Evolutionary conservation across 1,140 invertebrate genomes (phyloP).

Genomic region (Wasmannia auropunctata): DNA sequence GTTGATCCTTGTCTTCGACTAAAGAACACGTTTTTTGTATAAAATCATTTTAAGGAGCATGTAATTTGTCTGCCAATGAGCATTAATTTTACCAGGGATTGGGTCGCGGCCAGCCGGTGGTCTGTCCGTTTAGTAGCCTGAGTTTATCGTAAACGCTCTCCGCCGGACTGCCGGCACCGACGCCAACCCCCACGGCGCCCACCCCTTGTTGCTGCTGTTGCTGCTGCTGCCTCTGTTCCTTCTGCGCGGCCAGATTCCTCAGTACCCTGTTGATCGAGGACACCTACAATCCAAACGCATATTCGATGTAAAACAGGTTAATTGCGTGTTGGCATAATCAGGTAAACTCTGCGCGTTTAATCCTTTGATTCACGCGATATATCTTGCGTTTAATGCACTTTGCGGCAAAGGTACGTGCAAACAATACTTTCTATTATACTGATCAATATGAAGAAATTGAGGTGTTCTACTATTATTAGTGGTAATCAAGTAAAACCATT

Average conservation of each 20-base stretch:
- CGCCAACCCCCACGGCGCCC: constrained; percentile 81
- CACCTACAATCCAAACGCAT: constrained; percentile 88
- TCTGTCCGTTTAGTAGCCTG: constrained; percentile 92
- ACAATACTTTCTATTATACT: not conserved
- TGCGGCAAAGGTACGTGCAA: not conserved
- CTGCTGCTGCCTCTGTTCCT: constrained; percentile 89
- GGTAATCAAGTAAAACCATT: not conserved
- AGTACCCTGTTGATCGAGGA: constrained; percentile 99
- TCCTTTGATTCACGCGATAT: not conserved
- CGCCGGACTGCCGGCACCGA: constrained; percentile 83
- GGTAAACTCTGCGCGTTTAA: not conserved
- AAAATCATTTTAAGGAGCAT: not conserved
- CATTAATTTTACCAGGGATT: constrained; percentile 85
- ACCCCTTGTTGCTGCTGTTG: constrained; percentile 82
- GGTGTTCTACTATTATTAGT: not conserved
- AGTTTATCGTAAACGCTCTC: constrained; percentile 94
- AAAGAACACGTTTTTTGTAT: not conserved
- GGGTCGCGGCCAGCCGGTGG: constrained; percentile 87
- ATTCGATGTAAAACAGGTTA: not conserved
- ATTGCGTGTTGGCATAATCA: not conserved
- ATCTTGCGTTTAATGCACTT: not conserved
- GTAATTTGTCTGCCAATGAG: not conserved
- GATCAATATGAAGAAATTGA: not conserved
- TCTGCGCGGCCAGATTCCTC: constrained; percentile 96
- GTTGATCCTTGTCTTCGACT: not conserved